These are phyloP conservation scores for Melieria omissa DNA, from an alignment of 2,888 invertebrate species.

Conservation along the genomic window DNA sequence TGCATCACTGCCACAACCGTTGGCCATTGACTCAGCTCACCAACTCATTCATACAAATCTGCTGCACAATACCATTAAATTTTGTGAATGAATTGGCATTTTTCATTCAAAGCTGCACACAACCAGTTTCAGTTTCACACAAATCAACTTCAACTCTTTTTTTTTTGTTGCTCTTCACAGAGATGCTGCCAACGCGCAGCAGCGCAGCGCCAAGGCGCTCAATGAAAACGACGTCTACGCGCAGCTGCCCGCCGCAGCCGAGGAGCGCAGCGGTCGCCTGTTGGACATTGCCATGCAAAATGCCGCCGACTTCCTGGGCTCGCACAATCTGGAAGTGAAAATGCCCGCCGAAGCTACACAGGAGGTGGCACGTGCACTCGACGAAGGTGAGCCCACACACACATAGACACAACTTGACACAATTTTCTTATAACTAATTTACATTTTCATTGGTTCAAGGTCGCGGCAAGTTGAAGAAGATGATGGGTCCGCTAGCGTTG, in stretches of 20 bases:
- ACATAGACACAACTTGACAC: slow-evolving; percentile 6
- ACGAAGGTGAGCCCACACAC: slow-evolving; percentile 73
- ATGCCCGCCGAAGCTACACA: slow-evolving; percentile 75
- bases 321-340: slow-evolving; percentile 76
- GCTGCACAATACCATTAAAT: no score
- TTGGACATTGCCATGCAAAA: slow-evolving; percentile 71
- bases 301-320: slow-evolving; percentile 70
- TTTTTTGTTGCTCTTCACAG: slow-evolving; percentile 51
- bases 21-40: no score
- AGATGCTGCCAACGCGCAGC: slow-evolving; percentile 60
- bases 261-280: slow-evolving; percentile 70
- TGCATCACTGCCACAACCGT: no score
- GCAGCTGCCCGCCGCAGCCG: slow-evolving; percentile 68
- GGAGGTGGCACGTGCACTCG: slow-evolving; percentile 77
- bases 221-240: slow-evolving; percentile 69
- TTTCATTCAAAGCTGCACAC: no score
- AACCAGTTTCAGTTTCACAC: no score
- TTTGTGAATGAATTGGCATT: no score
- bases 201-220: slow-evolving; percentile 64
- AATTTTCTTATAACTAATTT: slow-evolving; percentile 16
- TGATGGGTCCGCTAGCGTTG: slow-evolving; percentile 75
- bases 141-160: slow-evolving; percentile 2
- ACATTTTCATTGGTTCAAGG: slow-evolving; percentile 67
- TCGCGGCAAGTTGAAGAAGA: slow-evolving; percentile 81
- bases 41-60: no score